Evolutionary conservation across 2,113 vertebrate genomes (phyloP), one percentile per base, ranked within the genome.

Genomic region (Pithys albifrons): DNA sequence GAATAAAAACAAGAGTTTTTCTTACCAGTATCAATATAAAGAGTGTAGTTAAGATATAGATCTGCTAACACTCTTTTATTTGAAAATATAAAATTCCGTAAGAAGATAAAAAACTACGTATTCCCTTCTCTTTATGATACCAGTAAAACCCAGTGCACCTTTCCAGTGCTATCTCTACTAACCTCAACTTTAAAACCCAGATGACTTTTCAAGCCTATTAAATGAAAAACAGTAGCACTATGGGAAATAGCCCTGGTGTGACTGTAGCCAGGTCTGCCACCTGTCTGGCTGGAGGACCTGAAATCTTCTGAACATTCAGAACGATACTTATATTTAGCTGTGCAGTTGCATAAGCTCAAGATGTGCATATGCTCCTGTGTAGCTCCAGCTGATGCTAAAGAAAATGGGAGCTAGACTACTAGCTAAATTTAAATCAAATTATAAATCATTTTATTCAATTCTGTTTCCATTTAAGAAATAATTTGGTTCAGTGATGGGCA

Each of bases 401-500:
- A 81, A 93, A 89, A 85, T 69, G 79, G 48, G 72, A 92, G 82
- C 28, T 41, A 66, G 65, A 58, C 41, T 93, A 95, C 95, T 75
- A 75, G 91, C 62, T 58, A 81, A 67, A 89, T 92, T 91, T 69
- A 96, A 96, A 96, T 97, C 80, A 62, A 96, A 96, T 96, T 96
- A 85, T 46, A 85, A 73, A 79, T 91, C 1, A 0, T 81, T 89
- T 93, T 87, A 96, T 96, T 96, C 37, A 81, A 94, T 96, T 96
- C 67, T 88, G 49, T 89, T 96, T 95, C 92, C 91, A 96, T 95
- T 96, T 96, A 52, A 92, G 83, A 95, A 95, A 95, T 95, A 89
- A 94, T 95, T 94, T 89, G 18, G 29, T 93, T 89, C 89, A 54
- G 49, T 62, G 70, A 72, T 81, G 93, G 96, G 70, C 93, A 69